These are phyloP conservation scores for Serinus canaria DNA, from an alignment of 2,113 vertebrate species.

Conservation along the genomic window DNA sequence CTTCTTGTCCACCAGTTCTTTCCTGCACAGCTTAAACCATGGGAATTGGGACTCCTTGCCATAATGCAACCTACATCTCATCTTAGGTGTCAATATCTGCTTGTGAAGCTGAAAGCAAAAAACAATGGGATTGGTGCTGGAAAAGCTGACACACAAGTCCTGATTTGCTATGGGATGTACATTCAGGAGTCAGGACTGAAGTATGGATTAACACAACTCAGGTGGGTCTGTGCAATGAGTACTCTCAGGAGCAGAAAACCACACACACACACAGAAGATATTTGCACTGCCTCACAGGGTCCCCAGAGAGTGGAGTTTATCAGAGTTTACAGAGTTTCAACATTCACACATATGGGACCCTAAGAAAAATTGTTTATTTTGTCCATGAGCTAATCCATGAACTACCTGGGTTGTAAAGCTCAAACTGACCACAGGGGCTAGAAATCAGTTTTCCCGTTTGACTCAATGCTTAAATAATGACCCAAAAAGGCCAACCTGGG, in stretches of 20 bases:
- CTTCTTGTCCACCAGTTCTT: neutral
- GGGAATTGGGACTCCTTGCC: neutral
- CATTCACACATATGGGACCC: fast-evolving
- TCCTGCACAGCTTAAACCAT: neutral
- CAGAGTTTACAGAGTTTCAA: neutral
- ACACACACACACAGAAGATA: fast-evolving
- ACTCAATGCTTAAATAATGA: neutral
- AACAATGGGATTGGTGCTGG: neutral
- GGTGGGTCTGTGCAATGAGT: neutral
- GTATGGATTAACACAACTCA: neutral
- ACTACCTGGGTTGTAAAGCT: neutral
- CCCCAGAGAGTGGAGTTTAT: neutral
- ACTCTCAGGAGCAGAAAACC: neutral
- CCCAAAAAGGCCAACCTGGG: neutral
- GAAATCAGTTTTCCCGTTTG: neutral
- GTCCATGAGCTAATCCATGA: neutral
- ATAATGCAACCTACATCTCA: neutral
- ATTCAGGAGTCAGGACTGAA: neutral
- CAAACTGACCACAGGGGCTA: neutral
- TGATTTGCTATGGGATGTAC: neutral
- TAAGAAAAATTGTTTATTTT: neutral
- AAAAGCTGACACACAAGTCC: neutral
- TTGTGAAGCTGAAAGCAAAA: neutral
- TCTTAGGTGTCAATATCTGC: neutral
- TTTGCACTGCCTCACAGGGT: neutral